Base-by-base conservation (phyloP, 2,888 invertebrate species). In the Drosophila nr. fundita region DNA sequence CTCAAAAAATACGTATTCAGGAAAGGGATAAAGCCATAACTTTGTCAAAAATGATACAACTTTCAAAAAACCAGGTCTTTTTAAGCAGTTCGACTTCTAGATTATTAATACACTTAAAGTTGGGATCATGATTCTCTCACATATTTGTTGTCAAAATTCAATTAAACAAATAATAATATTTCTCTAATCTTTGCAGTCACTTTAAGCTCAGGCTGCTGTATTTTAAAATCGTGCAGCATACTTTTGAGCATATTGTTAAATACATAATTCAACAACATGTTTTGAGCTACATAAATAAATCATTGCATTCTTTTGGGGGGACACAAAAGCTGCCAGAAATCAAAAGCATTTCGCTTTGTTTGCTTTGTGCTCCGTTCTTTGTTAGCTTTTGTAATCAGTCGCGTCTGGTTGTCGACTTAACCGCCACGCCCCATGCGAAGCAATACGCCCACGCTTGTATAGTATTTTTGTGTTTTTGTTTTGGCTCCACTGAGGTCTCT, bases 401-500 rank as follows among this genome's bases (percentile, higher is more conserved):
- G 52, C 50, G 27, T 11, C 48, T 53, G 38, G 30, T 27, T 29
- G 29, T 13, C 36, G 36, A 40, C 40, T 13, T 45, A 29, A 29
- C 29, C 21, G 21, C 38, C 54, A 50, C 68, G 36, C 60, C 27
- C 42, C 53, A 30, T n/a, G 1, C 36, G 2, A 15, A 18, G 10
- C 53, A 10, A 15, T 15, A 24, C 60, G 38, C 72, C 76, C 29
- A 69, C 76, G 54, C 66, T 53, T 50, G 34, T 8, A 32, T 40
- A 71, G 58, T 85, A 77, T 85, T 85, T 81, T 90, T 82, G 73
- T 76, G 71, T 74, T 88, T 87, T 87, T 88, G 89, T 90, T 89
- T 83, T 90, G 89, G 68, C 73, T 81, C 82, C 78, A 63, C 45
- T 24, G 45, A 45, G 24, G 45, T 38, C 38, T 18, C 2, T 45